Base-by-base conservation (phyloP, 2,113 vertebrate genomes). In the Dermatemys mawii region DNA sequence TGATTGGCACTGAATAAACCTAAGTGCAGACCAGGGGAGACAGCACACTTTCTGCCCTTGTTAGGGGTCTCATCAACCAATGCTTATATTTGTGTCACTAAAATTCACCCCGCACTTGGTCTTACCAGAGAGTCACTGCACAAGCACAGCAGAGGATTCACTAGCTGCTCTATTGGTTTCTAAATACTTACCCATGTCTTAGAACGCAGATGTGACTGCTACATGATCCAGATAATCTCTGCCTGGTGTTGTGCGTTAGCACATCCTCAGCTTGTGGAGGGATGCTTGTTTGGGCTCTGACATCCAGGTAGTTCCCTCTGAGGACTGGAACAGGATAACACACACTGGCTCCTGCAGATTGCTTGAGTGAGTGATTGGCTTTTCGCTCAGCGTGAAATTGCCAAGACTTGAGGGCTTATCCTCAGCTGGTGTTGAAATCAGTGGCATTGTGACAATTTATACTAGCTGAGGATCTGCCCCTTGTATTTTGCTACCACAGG, bases 1-100 rank as follows among this genome's bases (percentile, higher is more conserved):
- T 26, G 19, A 80, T 60, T 88, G 3, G 0, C 0, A 0, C 63
- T 19, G 12, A 11, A 4, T 0, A 0, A 51, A 22, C 79, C n/a
- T 38, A 7, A 63, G 6, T 1, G 0, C 0, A 4, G 60, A 0
- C 0, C 6, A 88, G 48, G 57, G 81, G 54, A 87, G 81, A 67
- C 17, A 5, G 83, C 60, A 54, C 75, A 35, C 7, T 26, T 48
- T 46, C 46, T n/a, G 8, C 27, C 12, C 22, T 16, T 16, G 11
- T 46, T 48, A 9, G 16, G 60, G 22, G 35, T 48, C 4, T 49
- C 8, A 2, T 5, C 13, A 50, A 7, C 32, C 46, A 17, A 21
- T n/a, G 35, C 16, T 32, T 48, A 13, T 75, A 41, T 13, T 35
- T n/a, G 35, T 50, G 46, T 38, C 2, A 27, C 27, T 51, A 1